These are phyloP conservation scores for Upupa epops DNA, from an alignment of 2,113 vertebrate genomes.

Conservation along the genomic window DNA sequence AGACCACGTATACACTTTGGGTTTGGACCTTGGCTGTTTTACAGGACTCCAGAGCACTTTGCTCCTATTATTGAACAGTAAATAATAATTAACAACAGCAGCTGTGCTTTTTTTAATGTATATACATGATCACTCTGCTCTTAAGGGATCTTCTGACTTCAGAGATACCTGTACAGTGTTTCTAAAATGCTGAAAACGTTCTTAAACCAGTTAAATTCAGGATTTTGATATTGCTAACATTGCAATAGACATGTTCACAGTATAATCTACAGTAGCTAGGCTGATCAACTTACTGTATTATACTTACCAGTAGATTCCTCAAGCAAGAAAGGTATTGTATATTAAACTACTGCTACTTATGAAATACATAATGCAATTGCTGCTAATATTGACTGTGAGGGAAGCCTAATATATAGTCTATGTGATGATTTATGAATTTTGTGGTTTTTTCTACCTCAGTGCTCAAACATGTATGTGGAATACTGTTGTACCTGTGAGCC, in stretches of 20 bases:
- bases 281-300: background rate
- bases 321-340: background rate
- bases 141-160: background rate
- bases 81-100: slow-evolving; percentile 16
- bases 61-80: background rate
- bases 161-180: background rate
- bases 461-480: background rate
- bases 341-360: background rate
- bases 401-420: background rate
- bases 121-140: background rate
- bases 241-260: background rate
- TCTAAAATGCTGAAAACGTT: background rate
- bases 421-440: background rate
- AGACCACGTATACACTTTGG: fast-evolving
- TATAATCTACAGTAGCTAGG: background rate
- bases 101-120: background rate
- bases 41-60: slow-evolving; percentile 9
- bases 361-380: background rate
- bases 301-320: background rate
- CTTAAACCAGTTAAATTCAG: background rate
- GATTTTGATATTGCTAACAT: background rate
- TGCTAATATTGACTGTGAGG: background rate
- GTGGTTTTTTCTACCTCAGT: background rate
- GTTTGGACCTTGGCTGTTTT: background rate
- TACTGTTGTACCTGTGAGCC: background rate